Base-by-base conservation (phyloP, 2,888 invertebrate genomes). In the Drosophila barbarae region DNA sequence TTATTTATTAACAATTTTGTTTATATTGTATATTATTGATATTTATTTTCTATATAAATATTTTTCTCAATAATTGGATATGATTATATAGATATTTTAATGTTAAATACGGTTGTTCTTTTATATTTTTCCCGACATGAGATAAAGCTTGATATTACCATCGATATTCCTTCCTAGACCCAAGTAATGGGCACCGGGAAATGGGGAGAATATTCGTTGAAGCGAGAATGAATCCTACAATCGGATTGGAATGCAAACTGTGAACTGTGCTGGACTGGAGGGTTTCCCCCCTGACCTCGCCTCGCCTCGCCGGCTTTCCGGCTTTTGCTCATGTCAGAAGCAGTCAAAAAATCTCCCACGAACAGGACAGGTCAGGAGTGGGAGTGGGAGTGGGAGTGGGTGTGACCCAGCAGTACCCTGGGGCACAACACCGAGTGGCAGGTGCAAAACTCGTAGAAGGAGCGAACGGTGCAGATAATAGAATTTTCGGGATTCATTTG, bases 221-320 rank as follows among this genome's bases (percentile, higher is more conserved):
- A 34, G 41, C 35, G 30, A 35, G 13, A 59, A 56, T 44, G 57
- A 42, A 34, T 60, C 44, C 54, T 56, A 60, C 73, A 76, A 69
- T 69, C 72, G 66, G 41, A 61, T 52, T 60, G 38, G 38, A 71
- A 78, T 73, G 71, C 46, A 60, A 51, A 47, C 59, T 71, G 55
- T 64, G 55, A 58, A 67, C 67, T 54, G 30, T 46, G 47, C 57
- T 8, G 54, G 55, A 42, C 49, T 6, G 52, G 50, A 42, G 47
- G 58, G 47, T 55, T 34, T 47, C n/a, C 5, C 2, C 7, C 15
- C 44, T 9, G n/a, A 12, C 4, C 38, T 38, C 18, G 23, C 10
- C 21, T 21, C n/a, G 15, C 26, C 36, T 51, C 8, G 38, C 51
- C 32, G 30, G 13, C 47, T 26, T 34, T 34, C 15, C 36, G 12